These are phyloP conservation scores for Aphelenchoides fujianensis DNA, from an alignment of 1,140 invertebrate genomes.

Conservation along the genomic window DNA sequence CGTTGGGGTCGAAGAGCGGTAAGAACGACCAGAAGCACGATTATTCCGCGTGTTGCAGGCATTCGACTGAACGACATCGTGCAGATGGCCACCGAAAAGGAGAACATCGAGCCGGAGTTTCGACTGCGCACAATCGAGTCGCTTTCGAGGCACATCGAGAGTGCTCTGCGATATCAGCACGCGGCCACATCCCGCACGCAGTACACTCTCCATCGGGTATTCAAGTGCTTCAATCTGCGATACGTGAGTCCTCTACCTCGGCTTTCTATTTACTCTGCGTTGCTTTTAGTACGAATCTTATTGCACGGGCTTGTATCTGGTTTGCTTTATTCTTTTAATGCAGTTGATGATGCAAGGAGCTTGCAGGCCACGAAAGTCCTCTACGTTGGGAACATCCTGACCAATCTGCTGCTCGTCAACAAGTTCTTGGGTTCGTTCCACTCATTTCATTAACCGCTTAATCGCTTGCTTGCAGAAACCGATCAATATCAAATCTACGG, in stretches of 20 bases:
- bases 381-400: slow-evolving; percentile 65
- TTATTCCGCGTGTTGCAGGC: slow-evolving; percentile 36
- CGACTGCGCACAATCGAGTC: slow-evolving; percentile 61
- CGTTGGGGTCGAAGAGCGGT: slow-evolving; percentile 62
- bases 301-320: slow-evolving; percentile 61
- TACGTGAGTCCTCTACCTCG: slow-evolving; percentile 37
- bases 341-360: slow-evolving; percentile 20
- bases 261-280: no score
- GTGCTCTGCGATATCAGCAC: slow-evolving; percentile 60
- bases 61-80: slow-evolving; percentile 62
- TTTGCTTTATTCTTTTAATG: slow-evolving; percentile 26
- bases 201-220: slow-evolving; percentile 61
- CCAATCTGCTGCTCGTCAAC: slow-evolving; percentile 65
- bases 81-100: slow-evolving; percentile 63
- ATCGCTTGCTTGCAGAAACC: no score
- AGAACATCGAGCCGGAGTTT: slow-evolving; percentile 62
- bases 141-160: slow-evolving; percentile 59
- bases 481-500: slow-evolving; percentile 64
- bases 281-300: slow-evolving; percentile 55
- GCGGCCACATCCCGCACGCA: slow-evolving; percentile 61
- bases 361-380: slow-evolving; percentile 65
- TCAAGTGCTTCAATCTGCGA: slow-evolving; percentile 62
- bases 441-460: no score
- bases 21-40: neutral
- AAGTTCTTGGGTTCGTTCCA: no score